Evolutionary conservation across 2,797 vertebrate species (phyloP).

Genomic region (Gallinago stenura): DNA sequence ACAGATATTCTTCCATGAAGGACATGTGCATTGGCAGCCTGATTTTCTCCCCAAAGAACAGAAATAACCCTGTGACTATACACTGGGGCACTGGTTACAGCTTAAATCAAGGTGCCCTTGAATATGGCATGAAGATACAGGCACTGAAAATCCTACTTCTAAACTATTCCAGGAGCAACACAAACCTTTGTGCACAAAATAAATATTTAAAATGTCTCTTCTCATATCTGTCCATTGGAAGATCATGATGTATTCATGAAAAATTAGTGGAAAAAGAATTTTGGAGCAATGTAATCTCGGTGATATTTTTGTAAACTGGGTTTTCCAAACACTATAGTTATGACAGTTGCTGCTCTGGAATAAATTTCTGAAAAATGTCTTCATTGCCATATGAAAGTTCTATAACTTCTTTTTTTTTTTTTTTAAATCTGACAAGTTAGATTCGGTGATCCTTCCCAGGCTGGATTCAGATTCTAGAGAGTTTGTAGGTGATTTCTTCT

Average conservation of each 20-base stretch:
- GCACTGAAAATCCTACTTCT: constrained; percentile 21
- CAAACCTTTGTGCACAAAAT: background rate
- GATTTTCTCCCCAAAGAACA: constrained; percentile 60
- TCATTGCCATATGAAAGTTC: background rate
- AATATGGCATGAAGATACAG: constrained; percentile 20
- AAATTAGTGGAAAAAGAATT: background rate
- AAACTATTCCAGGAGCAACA: background rate
- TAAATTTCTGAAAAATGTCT: background rate
- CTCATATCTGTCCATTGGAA: background rate
- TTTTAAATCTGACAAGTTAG: background rate
- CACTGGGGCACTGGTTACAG: constrained; percentile 5
- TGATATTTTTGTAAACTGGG: background rate
- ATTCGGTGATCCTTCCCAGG: background rate
- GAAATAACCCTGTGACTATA: constrained; percentile 51
- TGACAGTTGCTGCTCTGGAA: background rate
- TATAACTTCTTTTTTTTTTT: background rate
- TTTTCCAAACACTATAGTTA: background rate
- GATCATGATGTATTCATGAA: background rate
- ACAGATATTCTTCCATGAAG: constrained; percentile 58
- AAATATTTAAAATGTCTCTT: background rate
- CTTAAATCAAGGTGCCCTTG: constrained; percentile 64
- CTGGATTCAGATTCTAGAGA: background rate
- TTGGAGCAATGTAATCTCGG: background rate
- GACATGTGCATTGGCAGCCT: constrained; percentile 39
- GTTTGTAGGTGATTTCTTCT: background rate